These are phyloP conservation scores for Hyles vespertilio DNA, from an alignment of 1,140 invertebrate species.

Conservation along the genomic window DNA sequence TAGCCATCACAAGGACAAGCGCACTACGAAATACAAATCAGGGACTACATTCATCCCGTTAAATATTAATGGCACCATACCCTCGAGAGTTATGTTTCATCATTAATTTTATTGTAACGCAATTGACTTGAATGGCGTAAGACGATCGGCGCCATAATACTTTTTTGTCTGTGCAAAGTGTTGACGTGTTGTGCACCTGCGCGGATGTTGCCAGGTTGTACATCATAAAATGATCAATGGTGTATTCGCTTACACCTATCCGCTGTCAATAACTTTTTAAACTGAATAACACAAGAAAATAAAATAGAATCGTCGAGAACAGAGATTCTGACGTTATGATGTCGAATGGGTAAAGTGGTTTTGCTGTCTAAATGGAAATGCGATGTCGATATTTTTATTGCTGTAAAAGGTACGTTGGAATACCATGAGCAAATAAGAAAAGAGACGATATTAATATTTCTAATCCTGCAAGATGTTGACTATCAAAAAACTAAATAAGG, in stretches of 20 bases:
- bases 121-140: conserved; percentile 51
- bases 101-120: conserved; percentile 50
- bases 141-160: conserved; percentile 18
- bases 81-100: conserved; percentile 36
- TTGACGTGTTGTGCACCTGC: conserved; percentile 32
- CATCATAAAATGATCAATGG: conserved; percentile 38
- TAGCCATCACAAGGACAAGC: too few relatives aligned
- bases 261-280: conserved; percentile 12
- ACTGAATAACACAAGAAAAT: conserved; percentile 2
- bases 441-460: too few relatives aligned
- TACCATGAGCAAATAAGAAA: too few relatives aligned
- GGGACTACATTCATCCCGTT: conserved; percentile 3
- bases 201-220: conserved; percentile 34
- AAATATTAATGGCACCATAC: conserved; percentile 39
- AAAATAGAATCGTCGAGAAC: conserved; percentile 7
- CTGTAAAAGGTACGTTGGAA: too few relatives aligned
- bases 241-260: conserved; percentile 16
- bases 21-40: too few relatives aligned
- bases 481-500: too few relatives aligned
- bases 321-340: conserved; percentile 5
- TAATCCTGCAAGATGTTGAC: too few relatives aligned
- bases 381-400: too few relatives aligned
- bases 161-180: conserved; percentile 23
- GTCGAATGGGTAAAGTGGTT: background rate
- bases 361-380: too few relatives aligned